Evolutionary conservation across 64 coral and sea anemone genomes (phyloP).

Genomic region (Platygyra sinensis): DNA sequence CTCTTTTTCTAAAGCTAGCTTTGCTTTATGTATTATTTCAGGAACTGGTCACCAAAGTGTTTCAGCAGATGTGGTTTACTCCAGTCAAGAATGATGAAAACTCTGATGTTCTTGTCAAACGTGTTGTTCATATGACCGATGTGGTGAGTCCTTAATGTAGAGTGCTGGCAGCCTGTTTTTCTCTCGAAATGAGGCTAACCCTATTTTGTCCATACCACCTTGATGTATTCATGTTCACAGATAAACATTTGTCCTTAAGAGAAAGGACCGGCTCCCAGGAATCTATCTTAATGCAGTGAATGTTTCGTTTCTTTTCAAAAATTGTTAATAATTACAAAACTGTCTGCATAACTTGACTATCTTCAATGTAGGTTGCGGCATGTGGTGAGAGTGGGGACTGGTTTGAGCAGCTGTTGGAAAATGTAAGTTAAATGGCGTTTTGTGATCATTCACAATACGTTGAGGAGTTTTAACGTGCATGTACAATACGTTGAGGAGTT

Average conservation of each 20-base stretch:
- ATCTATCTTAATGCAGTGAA: not conserved
- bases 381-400: slow-evolving; percentile 95
- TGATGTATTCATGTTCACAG: no score
- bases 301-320: not conserved
- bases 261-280: no score
- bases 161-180: no score
- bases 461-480: no score
- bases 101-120: slow-evolving; percentile 69
- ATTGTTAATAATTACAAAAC: not conserved
- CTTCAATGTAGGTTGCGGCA: slow-evolving; percentile 75
- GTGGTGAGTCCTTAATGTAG: slow-evolving; percentile 69
- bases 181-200: no score
- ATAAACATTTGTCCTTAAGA: no score
- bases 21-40: not conserved
- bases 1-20: not conserved
- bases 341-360: not conserved
- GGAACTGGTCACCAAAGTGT: slow-evolving; percentile 99
- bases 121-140: slow-evolving; percentile 94
- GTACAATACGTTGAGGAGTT: no score
- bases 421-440: slow-evolving; percentile 64
- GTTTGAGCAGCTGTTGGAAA: slow-evolving; percentile 96
- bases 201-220: no score
- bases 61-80: slow-evolving; percentile 98
- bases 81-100: slow-evolving; percentile 74
- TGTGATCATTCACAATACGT: no score